phyloP scores from a whole-genome alignment of 1,140 invertebrate species.

The Lucilia cuprina region DNA sequence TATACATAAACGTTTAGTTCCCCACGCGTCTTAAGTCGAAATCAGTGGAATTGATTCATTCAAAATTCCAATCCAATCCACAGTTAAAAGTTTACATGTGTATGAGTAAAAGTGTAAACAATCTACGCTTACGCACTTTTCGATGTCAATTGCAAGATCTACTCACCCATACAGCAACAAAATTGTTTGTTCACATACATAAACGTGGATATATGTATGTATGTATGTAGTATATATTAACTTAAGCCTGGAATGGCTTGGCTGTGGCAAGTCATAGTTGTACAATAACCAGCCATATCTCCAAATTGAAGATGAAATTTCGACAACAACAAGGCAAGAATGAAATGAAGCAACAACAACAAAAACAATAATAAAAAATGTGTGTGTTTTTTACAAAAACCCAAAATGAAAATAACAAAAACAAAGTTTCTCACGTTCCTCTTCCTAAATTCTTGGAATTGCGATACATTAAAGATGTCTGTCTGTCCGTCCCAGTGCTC shows the following conservation, averaged over 20 bases:
- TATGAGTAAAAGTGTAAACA: background rate
- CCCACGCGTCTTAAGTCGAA: no score
- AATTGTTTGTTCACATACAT: background rate
- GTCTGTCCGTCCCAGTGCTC: constrained; percentile 40
- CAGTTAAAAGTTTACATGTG: no score
- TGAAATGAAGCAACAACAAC: constrained; percentile 30
- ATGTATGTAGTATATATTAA: no score
- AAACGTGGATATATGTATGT: background rate
- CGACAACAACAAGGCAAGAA: constrained; percentile 28
- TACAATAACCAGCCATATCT: background rate
- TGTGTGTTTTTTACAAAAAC: background rate
- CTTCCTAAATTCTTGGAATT: constrained; percentile 63
- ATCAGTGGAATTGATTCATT: background rate
- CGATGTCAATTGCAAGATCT: background rate
- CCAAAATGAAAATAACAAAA: constrained; percentile 53
- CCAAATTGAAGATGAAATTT: constrained; percentile 32
- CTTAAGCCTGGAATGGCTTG: no score
- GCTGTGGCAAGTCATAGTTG: background rate
- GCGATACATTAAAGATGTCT: constrained; percentile 62
- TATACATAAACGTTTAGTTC: no score
- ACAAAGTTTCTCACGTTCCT: constrained; percentile 63
- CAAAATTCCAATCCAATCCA: background rate
- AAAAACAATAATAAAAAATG: background rate
- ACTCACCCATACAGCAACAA: background rate
- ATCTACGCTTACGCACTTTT: background rate